phyloP scores from a whole-genome alignment of 2,888 invertebrate species.

The Phalera bucephala region DNA sequence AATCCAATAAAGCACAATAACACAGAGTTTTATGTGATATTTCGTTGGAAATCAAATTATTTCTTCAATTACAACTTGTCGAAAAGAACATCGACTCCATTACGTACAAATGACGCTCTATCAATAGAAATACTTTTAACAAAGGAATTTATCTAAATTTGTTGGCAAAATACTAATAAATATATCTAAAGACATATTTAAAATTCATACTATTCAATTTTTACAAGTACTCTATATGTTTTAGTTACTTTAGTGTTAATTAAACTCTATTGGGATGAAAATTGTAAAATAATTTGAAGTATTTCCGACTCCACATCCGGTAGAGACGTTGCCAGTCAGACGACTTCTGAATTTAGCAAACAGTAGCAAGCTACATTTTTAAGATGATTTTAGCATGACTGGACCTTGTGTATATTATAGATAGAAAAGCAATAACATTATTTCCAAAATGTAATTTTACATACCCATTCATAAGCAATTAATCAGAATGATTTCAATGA shows the following conservation, averaged over 20 bases:
- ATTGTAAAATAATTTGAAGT: constrained; percentile 14
- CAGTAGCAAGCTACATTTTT: constrained; percentile 36
- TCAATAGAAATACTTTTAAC: constrained; percentile 64
- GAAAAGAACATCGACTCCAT: constrained; percentile 83
- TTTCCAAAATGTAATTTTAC: no score
- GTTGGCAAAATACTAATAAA: no score
- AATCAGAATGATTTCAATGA: no score
- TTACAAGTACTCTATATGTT: no score
- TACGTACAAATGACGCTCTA: constrained; percentile 86
- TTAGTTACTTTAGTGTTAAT: no score
- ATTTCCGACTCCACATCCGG: constrained; percentile 51
- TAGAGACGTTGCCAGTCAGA: constrained; percentile 73
- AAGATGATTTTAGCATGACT: constrained; percentile 18
- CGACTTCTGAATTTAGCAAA: constrained; percentile 79
- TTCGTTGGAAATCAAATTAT: constrained; percentile 51
- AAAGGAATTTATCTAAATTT: constrained; percentile 52
- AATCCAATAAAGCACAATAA: constrained; percentile 57
- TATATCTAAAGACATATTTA: no score
- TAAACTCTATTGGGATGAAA: no score
- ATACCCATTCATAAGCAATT: no score
- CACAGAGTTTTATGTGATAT: constrained; percentile 61
- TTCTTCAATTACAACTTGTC: constrained; percentile 56
- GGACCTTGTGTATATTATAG: constrained; percentile 8
- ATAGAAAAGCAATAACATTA: no score
- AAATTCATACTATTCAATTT: no score